Base-by-base conservation (phyloP, 64 coral and sea anemone genomes). In the Montipora efflorescens region DNA sequence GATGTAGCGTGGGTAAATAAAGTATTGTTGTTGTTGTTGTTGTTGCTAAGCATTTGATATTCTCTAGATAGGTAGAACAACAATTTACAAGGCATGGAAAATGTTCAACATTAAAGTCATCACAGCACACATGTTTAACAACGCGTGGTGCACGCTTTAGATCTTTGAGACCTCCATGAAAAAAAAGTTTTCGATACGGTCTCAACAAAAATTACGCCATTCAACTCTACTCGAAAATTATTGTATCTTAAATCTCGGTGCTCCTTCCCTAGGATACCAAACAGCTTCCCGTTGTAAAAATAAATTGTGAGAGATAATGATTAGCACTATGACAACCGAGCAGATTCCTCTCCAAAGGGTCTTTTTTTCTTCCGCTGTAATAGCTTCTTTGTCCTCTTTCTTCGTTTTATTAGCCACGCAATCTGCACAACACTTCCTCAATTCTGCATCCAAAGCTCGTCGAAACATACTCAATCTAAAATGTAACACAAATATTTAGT, bases 81-180 rank as follows among this genome's bases (percentile, higher is more conserved):
- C 79, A 84, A 14, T 92, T 51, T 22, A 83, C 67, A 73, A 92
- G 4, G 59, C 90, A 92, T 5, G 77, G 79, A 72, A 15, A 61
- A 44, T 92, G 90, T 5, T 75, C 47, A 25, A 28, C 25, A 47
- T 82, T 3, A 18, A 83, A 74, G 23, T 66, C 90, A 15, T 3
- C 5, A 67, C 78, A 84, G 23, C 79, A 83, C 83, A 83, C 64
- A 83, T 92, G 90, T 23, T 84, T 83, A 4, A 84, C 79, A 21
- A 69, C 5, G 18, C 79, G 8, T 13, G 80, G 90, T 47, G 48
- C 84, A 12, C 74, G 58, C 59, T 92, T 92, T 15, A 92, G 48
- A 84, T 92, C 90, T 75, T 92, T 92, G 5, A 92, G 57, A 19
- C 79, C 90, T 6, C 90, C 90, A 53, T 82, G 90, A 76, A 36